A percentile compares a stretch with the other conserved stretches of the same genome.
These are phyloP conservation scores for Drosophila prolongata DNA, from an alignment of 2,888 invertebrate genomes.

Conservation along the genomic window DNA sequence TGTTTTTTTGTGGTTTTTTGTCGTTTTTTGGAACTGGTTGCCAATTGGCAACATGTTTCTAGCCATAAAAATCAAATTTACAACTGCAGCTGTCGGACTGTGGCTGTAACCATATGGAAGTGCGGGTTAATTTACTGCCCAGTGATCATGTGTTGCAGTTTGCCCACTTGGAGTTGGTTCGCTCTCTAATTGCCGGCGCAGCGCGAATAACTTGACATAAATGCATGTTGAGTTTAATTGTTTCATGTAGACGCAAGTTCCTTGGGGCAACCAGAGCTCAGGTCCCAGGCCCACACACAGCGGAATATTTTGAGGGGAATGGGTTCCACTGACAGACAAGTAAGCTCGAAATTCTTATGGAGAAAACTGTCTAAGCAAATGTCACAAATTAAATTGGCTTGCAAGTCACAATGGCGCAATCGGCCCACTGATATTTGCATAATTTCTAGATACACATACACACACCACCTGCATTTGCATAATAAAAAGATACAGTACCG, in stretches of 20 bases:
- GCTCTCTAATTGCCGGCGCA: constrained; percentile 69
- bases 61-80: constrained; percentile 79
- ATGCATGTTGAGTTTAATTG: constrained; percentile 79
- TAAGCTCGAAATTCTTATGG: constrained; percentile 27
- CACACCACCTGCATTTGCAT: constrained; percentile 42
- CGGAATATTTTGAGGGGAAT: neutral
- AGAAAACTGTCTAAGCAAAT: constrained; percentile 67
- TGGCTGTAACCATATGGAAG: constrained; percentile 23
- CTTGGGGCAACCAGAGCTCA: constrained; percentile 36
- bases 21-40: constrained; percentile 39
- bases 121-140: constrained; percentile 63
- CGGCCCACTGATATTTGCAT: constrained; percentile 74
- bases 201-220: constrained; percentile 80
- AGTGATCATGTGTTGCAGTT: constrained; percentile 59
- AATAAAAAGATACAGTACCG: constrained; percentile 59
- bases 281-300: constrained; percentile 39
- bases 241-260: constrained; percentile 75
- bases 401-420: constrained; percentile 40
- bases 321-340: neutral
- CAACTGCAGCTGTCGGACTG: constrained; percentile 70
- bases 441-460: constrained; percentile 65
- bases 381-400: constrained; percentile 58
- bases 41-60: constrained; percentile 73
- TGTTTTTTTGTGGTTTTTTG: neutral
- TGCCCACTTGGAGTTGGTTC: constrained; percentile 45